A percentile compares a stretch with the other conserved stretches of the same genome.
Conservation (phyloP, 2,888 invertebrate genomes). For the Cheilosia vernalis region DNA sequence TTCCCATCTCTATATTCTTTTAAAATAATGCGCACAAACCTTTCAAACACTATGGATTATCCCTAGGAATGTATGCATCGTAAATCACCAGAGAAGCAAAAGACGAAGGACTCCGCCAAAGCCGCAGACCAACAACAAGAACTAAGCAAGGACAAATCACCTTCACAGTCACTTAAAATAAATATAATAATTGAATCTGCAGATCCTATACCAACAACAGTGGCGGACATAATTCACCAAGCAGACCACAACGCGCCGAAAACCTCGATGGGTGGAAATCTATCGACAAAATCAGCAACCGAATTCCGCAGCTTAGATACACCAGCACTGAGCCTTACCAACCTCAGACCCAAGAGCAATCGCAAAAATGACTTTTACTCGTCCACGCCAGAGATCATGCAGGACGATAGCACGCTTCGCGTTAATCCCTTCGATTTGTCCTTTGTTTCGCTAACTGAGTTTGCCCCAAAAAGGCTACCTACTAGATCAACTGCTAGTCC, state of each 20-base stretch:
- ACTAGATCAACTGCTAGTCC: constrained; percentile 64
- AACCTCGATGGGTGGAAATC: not conserved
- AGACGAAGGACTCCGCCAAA: constrained; percentile 27
- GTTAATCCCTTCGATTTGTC: constrained; percentile 72
- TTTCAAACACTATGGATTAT: constrained; percentile 21
- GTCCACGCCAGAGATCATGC: constrained; percentile 80
- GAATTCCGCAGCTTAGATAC: constrained; percentile 54
- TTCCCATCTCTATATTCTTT: constrained; percentile 1
- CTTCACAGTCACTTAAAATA: constrained; percentile 13
- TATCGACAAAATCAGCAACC: constrained; percentile 8
- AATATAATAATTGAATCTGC: constrained; percentile 50
- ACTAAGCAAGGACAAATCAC: constrained; percentile 24
- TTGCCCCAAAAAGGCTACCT: constrained; percentile 75
- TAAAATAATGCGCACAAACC: constrained; percentile 2
- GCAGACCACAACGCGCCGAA: not conserved
- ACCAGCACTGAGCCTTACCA: constrained; percentile 50
- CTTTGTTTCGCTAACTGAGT: constrained; percentile 73
- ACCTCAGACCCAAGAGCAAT: constrained; percentile 54
- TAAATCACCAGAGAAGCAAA: constrained; percentile 64
- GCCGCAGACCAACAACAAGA: constrained; percentile 10
- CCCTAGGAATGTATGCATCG: constrained; percentile 67
- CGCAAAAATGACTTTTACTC: constrained; percentile 77
- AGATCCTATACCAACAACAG: constrained; percentile 47
- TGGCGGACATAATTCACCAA: constrained; percentile 18
- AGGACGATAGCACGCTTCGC: constrained; percentile 53